Evolutionary conservation across 2,113 vertebrate species (phyloP), one percentile per base, ranked within the genome.

Genomic region (Caranx ignobilis): DNA sequence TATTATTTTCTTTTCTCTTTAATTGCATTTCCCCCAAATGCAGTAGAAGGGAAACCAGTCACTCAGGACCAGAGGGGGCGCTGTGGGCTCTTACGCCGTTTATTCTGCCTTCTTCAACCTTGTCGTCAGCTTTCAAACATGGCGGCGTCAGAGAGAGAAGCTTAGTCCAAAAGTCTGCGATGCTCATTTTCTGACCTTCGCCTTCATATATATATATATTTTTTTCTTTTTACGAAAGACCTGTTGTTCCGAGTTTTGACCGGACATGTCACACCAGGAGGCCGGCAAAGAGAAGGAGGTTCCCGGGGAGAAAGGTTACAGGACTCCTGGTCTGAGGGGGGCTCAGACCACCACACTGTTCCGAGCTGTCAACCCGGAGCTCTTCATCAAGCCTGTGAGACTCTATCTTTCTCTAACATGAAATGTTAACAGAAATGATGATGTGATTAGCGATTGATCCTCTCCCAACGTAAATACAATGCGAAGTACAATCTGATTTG

Each of bases 331-430:
- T 32, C 91, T 98, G 82, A 96, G 96, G 72, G 94, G 90, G 0
- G 92, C 92, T 0, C 91, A 77, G 61, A 97, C 97, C n/a, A 98
- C 97, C 18, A 95, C 95, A 0, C 91, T 99, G 19, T 99, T 99
- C 94, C 93, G 96, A 70, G 97, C 96, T 2, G 92, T 99, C 57
- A 99, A 99, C 85, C 98, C 98, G 0, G 98, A 99, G 85, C 97
- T 99, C 84, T 99, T 99, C 94, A 97, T 99, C 71, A 98, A 95
- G 93, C 98, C 98, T 31, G 98, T 98, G 95, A 97, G 96, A 64
- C 2, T 15, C 35, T 37, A 4, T 37, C 35, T 37, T 2, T 37
- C 35, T 37, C 35, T 37, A 26, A 26, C 26, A 26, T 26, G 26
- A 26, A 26, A 26, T 26, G 26, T 26, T 26, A 26, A 26, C 26